phyloP scores from a whole-genome alignment of 2,113 vertebrate genomes.

The Vimba vimba region DNA sequence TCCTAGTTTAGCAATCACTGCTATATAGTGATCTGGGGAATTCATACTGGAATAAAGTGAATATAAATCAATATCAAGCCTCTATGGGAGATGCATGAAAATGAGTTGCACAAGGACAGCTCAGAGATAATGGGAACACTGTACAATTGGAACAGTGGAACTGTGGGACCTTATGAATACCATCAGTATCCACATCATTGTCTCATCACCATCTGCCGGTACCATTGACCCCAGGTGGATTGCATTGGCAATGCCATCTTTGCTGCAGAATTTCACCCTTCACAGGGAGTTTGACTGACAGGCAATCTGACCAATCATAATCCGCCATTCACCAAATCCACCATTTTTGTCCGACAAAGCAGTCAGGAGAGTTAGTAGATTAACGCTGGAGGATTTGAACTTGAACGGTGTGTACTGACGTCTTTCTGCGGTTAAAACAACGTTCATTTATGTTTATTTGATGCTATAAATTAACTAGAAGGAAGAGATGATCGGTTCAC shows the following conservation, averaged over 20 bases:
- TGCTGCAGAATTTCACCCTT: neutral
- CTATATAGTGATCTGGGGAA: neutral
- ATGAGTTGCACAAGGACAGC: neutral
- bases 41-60: neutral
- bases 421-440: too few species aligned
- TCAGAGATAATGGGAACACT: neutral
- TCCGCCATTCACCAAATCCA: too few species aligned
- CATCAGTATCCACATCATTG: neutral
- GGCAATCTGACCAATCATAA: too few species aligned
- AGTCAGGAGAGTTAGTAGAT: too few species aligned
- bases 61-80: slow-evolving; percentile 5
- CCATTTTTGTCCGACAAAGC: too few species aligned
- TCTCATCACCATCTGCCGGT: neutral
- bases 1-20: neutral
- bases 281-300: too few species aligned
- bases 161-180: neutral
- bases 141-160: neutral
- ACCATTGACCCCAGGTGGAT: neutral
- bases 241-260: neutral
- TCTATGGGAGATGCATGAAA: neutral
- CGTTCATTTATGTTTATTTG: too few species aligned
- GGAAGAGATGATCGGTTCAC: too few species aligned
- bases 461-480: too few species aligned
- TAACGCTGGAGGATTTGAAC: too few species aligned
- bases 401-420: too few species aligned